A percentile compares a stretch with the other conserved stretches of the same genome.
These are phyloP conservation scores for Molossus alvarezi DNA, from an alignment of 2,797 vertebrate species.

Conservation along the genomic window DNA sequence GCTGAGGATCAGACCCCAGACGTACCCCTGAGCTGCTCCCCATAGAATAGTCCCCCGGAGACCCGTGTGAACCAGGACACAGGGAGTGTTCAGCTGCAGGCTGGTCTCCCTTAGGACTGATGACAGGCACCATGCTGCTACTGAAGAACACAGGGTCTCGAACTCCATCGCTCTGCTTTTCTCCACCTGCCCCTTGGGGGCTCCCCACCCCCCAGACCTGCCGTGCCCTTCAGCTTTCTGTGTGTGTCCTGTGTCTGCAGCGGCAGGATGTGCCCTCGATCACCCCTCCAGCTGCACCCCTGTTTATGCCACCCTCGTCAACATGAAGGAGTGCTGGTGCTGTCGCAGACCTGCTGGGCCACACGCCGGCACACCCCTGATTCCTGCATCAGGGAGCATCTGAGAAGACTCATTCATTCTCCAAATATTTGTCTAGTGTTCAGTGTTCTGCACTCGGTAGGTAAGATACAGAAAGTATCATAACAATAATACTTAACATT, in stretches of 20 bases:
- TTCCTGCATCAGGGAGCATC: background rate
- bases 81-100: background rate
- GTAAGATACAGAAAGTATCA: background rate
- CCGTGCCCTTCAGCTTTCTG: background rate
- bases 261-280: too few species aligned
- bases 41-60: background rate
- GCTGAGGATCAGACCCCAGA: background rate
- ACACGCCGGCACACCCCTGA: background rate
- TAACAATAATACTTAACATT: slow-evolving; percentile 60
- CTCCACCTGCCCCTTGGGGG: background rate
- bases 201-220: background rate
- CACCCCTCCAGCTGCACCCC: background rate
- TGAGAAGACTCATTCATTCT: background rate
- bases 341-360: background rate
- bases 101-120: background rate
- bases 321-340: background rate
- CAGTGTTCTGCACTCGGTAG: background rate
- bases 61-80: background rate
- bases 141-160: background rate
- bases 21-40: background rate
- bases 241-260: background rate
- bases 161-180: background rate
- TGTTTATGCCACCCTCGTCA: background rate
- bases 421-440: slow-evolving; percentile 72
- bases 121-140: background rate